phyloP scores from a whole-genome alignment of 2,113 vertebrate genomes.

The Sisor rabdophorus region DNA sequence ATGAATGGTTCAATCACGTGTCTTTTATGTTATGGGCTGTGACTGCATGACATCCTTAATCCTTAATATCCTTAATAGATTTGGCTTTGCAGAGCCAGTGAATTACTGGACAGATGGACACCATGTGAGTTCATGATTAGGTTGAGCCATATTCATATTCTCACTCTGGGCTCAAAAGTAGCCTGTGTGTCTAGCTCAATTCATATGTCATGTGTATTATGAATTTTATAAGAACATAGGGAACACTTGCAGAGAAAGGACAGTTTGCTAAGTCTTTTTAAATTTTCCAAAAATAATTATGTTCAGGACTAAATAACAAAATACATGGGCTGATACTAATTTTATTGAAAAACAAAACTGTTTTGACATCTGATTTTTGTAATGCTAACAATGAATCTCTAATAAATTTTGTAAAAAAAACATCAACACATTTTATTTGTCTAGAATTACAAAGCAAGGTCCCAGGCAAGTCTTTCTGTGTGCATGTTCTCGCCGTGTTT shows the following conservation, averaged over 20 bases:
- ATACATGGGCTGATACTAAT: background rate
- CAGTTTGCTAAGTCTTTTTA: background rate
- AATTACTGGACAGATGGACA: slow-evolving; percentile 30
- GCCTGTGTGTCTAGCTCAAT: background rate
- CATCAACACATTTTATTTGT: background rate
- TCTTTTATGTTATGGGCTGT: slow-evolving; percentile 34
- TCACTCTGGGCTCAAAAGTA: background rate
- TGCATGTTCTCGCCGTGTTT: too few relatives aligned
- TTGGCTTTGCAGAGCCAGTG: background rate
- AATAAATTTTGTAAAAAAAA: background rate
- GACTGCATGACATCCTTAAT: slow-evolving; percentile 41
- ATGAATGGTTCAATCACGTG: slow-evolving; percentile 16
- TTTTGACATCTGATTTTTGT: background rate
- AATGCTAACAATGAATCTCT: background rate
- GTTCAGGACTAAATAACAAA: background rate
- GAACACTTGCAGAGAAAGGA: background rate
- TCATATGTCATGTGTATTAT: slow-evolving; percentile 15
- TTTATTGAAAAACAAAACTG: background rate
- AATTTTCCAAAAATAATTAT: background rate
- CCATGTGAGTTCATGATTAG: slow-evolving; percentile 34
- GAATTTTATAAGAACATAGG: background rate
- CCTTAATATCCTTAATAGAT: slow-evolving; percentile 15
- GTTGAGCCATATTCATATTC: background rate
- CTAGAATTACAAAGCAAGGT: background rate
- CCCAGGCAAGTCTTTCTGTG: too few relatives aligned